Evolutionary conservation across 2,797 vertebrate genomes (phyloP), one percentile per base, ranked within the genome.

Genomic region (Diglossa cyanea): DNA sequence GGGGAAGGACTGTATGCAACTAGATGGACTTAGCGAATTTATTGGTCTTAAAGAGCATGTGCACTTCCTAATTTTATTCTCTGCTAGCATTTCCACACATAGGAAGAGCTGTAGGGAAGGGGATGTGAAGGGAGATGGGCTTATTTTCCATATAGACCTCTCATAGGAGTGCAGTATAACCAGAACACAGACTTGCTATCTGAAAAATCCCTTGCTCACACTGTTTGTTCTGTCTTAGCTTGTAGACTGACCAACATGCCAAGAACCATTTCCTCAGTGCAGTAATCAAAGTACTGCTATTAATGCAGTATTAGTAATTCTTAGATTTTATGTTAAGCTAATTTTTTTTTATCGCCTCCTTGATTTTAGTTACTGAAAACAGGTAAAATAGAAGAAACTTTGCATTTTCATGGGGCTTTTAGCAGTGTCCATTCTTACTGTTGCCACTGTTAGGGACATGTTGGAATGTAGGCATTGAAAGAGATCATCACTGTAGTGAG

Each of bases 401-500:
- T 0, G 1, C 11, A 14, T 81, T 50, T 77, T 80, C 11, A 1
- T 40, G 33, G 61, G 26, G 33, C 28, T 76, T 84, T 65, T 84
- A 86, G 14, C 54, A 44, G 37, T 26, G 17, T 68, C 21, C 42
- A 11, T 51, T 80, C 13, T 8, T 58, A 7, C 15, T 47, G 25
- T 72, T 65, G 35, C 31, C 67, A n/a, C 51, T 17, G 3, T 66
- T 51, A 50, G 20, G 19, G n/a, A 15, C 47, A 5, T 0, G 0
- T 51, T 66, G 47, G 55, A 74, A 24, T 17, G 58, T 33, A 61
- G 21, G 10, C 20, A 13, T 16, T 39, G 24, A 78, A 70, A 63
- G 86, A 67, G 26, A 33, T 40, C 17, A 13, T 54, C 11, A 14
- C 20, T 37, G 44, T 42, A 12, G 13, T 67, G 58, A 86, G 40